Evolutionary conservation across 2,797 vertebrate genomes (phyloP).

Genomic region (Urocyon cinereoargenteus): DNA sequence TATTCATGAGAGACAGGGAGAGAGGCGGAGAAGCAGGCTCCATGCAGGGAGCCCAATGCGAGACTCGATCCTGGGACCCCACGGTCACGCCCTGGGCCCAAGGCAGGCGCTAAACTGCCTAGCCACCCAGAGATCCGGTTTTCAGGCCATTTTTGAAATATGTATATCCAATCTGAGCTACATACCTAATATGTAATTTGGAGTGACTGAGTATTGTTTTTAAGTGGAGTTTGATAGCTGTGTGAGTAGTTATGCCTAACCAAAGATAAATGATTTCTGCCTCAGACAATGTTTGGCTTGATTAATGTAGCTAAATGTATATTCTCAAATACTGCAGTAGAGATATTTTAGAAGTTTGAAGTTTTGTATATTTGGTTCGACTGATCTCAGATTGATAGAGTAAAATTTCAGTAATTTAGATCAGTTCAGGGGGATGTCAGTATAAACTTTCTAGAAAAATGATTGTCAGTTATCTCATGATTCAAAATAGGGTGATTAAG

Average conservation of each 20-base stretch:
- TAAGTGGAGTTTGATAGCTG: not conserved
- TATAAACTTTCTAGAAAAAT: not conserved
- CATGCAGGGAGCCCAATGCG: not conserved
- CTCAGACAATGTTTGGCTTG: conserved; percentile 28
- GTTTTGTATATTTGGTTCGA: not conserved
- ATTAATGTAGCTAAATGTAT: not conserved
- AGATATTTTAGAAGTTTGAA: conserved; percentile 5
- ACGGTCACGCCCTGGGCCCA: not conserved
- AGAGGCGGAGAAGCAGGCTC: too few species aligned
- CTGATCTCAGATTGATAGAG: not conserved
- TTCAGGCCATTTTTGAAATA: not conserved
- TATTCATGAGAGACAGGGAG: too few species aligned
- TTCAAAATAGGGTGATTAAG: conserved; percentile 2
- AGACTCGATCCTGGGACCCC: too few species aligned
- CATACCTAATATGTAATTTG: conserved; percentile 17
- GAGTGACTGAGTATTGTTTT: not conserved
- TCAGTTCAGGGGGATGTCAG: not conserved
- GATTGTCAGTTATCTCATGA: not conserved
- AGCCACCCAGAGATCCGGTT: not conserved
- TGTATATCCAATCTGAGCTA: not conserved
- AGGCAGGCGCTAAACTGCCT: not conserved
- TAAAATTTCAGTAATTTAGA: conserved; percentile 36
- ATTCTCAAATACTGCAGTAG: not conserved
- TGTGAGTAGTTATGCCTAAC: not conserved
- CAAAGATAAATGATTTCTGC: conserved; percentile 9